phyloP scores from a whole-genome alignment of 2,888 invertebrate genomes.

The Zootermopsis nevadensis region DNA sequence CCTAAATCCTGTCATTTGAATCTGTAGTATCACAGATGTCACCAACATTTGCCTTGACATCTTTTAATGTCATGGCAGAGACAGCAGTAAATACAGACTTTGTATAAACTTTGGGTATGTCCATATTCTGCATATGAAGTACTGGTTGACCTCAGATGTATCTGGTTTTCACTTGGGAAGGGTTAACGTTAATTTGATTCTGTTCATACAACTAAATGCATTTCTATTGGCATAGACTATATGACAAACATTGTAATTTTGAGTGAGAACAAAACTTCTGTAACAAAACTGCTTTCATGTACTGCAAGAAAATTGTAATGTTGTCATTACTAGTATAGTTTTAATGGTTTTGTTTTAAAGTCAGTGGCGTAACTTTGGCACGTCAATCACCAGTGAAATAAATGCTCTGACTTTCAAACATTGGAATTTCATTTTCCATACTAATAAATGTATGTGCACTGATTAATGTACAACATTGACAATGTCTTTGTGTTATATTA shows the following conservation, averaged over 20 bases:
- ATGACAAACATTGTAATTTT: background rate
- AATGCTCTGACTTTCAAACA: background rate
- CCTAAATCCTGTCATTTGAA: no score
- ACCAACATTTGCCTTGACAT: no score
- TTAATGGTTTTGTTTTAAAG: constrained; percentile 13
- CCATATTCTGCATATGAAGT: no score
- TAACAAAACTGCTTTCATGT: background rate
- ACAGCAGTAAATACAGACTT: no score
- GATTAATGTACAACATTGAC: constrained; percentile 16
- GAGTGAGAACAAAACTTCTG: constrained; percentile 3
- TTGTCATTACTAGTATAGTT: constrained; percentile 24
- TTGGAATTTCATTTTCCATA: constrained; percentile 18
- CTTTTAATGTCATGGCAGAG: no score
- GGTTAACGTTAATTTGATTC: no score
- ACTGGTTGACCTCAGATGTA: no score
- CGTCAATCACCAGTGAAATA: background rate
- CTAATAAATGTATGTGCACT: background rate
- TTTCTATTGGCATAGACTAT: no score
- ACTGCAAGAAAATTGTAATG: background rate
- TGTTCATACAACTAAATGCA: no score
- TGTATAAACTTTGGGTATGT: no score
- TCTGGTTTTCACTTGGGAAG: no score
- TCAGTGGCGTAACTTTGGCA: background rate
- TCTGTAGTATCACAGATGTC: no score
- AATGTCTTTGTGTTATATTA: constrained; percentile 13